Evolutionary conservation across 2,797 vertebrate species (phyloP), one percentile per base, ranked within the genome.

Genomic region (Schizopygopsis pylzovi): DNA sequence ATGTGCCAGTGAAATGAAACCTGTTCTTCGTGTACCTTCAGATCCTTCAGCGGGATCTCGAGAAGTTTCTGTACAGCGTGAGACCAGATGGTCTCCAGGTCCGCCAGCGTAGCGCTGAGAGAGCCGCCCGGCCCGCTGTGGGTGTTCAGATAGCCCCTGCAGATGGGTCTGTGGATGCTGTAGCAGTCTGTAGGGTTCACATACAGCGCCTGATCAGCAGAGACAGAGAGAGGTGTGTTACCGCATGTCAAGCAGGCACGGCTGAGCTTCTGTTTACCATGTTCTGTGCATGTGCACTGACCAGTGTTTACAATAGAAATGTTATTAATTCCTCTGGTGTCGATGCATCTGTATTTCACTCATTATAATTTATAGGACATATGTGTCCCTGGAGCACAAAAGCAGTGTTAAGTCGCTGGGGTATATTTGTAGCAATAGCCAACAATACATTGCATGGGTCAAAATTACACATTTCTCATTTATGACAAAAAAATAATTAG

Each of bases 51-150:
- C 1, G 97, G 96, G 88, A 99, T 98, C 93, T 99, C 98, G 89
- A 99, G 94, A 16, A 97, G 96, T 70, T 98, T 99, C 87, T 99
- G 98, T 92, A 99, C 95, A 73, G 97, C 94, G 37, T 98, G 92
- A 84, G 96, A 96, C 98, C 98, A 99, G 93, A 99, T 98, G 0
- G 96, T 94, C 94, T 99, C 97, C 52, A 99, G 95, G 90, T 99
- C 97, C 20, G 96, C 94, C 86, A 99, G 91, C 0, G 98, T 95
- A 1, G 97, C 96, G 0, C 95, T 97, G 82, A 99, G 95, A 10
- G 98, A 99, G 37, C 97, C 98, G 16, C 97, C 97, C 2, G 96
- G 94, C 56, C 97, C 96, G 0, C 94, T 0, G 1, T 98, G 98
- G 68, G 97, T 88, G 84, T 99, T 99, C 88, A 99, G 86, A 91